Evolutionary conservation across 2,113 vertebrate species (phyloP).

Genomic region (Spheniscus mendiculus): DNA sequence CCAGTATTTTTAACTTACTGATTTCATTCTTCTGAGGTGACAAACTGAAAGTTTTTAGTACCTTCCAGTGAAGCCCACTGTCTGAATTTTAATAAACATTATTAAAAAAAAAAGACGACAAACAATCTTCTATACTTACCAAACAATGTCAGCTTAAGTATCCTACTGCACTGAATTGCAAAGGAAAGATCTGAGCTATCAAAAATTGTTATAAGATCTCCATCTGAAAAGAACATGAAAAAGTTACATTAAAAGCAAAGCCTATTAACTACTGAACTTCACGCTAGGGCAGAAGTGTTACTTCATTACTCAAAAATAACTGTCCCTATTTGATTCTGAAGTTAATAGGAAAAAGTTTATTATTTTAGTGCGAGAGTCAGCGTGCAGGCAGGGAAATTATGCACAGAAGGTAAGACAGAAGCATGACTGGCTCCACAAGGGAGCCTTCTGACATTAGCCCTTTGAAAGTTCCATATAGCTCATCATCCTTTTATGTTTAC

Average conservation of each 20-base stretch:
- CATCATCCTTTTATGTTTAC: background rate
- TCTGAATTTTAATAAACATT: background rate
- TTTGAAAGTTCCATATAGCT: background rate
- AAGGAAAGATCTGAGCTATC: constrained; percentile 99
- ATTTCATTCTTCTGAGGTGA: background rate
- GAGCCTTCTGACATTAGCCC: background rate
- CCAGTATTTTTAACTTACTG: background rate
- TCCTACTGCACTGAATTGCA: constrained; percentile 98
- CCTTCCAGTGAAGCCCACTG: background rate
- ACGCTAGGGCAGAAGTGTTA: background rate
- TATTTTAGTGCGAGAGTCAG: background rate
- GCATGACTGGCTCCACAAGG: background rate
- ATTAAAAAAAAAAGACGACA: background rate
- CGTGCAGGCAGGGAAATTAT: background rate
- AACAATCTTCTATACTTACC: constrained; percentile 78
- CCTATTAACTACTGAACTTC: background rate
- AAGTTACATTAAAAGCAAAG: background rate
- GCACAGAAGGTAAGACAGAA: background rate
- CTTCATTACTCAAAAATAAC: background rate
- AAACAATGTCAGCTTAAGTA: constrained; percentile 97
- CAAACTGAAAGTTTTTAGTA: background rate
- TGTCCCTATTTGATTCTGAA: background rate
- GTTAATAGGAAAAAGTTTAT: background rate
- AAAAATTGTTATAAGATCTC: constrained; percentile 98
- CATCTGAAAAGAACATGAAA: constrained; percentile 81